Evolutionary conservation across 2,888 invertebrate genomes (phyloP), one percentile per base, ranked within the genome.

Genomic region (Pedicia rivosa): DNA sequence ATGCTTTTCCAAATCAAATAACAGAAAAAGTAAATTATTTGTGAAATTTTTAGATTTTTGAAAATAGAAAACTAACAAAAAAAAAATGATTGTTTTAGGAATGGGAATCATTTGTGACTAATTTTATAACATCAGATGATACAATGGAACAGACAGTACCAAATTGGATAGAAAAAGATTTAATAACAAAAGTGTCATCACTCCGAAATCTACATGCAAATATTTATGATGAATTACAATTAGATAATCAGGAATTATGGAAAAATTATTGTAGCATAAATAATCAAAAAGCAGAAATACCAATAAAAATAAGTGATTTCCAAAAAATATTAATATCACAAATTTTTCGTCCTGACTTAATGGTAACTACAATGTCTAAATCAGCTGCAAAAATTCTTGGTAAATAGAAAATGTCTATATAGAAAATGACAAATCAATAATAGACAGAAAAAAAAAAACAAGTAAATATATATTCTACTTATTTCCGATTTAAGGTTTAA

Each of bases 281-380:
- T 3, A 20, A n/a, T 4, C 14, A 33, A 14, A 74, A 78, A 54
- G 56, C 62, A 35, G 67, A 68, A 44, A 61, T 84, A 35, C 75
- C 77, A 45, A 65, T 63, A 44, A 66, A 67, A 35, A 53, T 84
- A 33, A 72, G 71, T 0, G 64, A 72, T 1, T 92, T 95, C 53
- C 90, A 95, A 53, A 76, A 77, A 44, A 69, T 91, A 1, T 64
- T 92, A 1, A 60, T 81, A 0, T 72, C 86, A 2, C 79, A 88
- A 55, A 75, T 80, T 1, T 61, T 88, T 4, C 68, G 88, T 5
- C 88, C 94, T 0, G 94, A 92, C 53, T 66, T 82, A 36, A 63
- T 90, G 20, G 76, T 84, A 47, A 71, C 78, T 14, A 77, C 80
- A 26, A 72, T 95, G 50, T 69, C 72, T 0, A 66, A 71, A 29